These are phyloP conservation scores for Microtus oregoni DNA, from an alignment of 2,113 vertebrate species.

Conservation along the genomic window DNA sequence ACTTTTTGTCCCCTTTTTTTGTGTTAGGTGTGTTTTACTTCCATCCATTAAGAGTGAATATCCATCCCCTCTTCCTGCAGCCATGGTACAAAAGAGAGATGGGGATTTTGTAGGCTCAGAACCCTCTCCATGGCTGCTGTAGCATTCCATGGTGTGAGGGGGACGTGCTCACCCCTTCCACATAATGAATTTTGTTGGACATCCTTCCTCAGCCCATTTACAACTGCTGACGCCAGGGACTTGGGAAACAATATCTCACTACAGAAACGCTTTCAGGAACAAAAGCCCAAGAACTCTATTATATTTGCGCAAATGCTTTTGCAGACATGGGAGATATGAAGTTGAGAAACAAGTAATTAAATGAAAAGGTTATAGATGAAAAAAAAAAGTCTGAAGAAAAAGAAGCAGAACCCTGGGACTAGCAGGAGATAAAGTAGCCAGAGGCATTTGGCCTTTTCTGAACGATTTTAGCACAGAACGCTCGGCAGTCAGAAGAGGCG, in stretches of 20 bases:
- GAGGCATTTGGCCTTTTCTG: conserved; percentile 62
- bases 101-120: background rate
- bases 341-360: conserved; percentile 71
- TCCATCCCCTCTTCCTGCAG: background rate
- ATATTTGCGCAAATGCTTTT: conserved; percentile 58
- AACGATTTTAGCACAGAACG: conserved; percentile 38
- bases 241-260: conserved; percentile 8
- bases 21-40: background rate
- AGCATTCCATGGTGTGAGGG: fast-evolving
- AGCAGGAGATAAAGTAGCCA: conserved; percentile 56
- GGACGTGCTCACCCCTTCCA: background rate
- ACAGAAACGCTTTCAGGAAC: background rate
- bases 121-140: background rate
- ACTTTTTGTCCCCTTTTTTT: background rate
- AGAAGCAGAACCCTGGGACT: conserved; percentile 30
- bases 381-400: background rate
- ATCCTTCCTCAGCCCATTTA: background rate
- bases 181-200: background rate
- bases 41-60: background rate
- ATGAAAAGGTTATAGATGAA: conserved; percentile 70
- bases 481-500: background rate
- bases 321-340: background rate
- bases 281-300: conserved; percentile 43
- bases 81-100: background rate
- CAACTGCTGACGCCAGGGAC: background rate